phyloP scores from a whole-genome alignment of 2,113 vertebrate species.

The Gasterosteus aculeatus region DNA sequence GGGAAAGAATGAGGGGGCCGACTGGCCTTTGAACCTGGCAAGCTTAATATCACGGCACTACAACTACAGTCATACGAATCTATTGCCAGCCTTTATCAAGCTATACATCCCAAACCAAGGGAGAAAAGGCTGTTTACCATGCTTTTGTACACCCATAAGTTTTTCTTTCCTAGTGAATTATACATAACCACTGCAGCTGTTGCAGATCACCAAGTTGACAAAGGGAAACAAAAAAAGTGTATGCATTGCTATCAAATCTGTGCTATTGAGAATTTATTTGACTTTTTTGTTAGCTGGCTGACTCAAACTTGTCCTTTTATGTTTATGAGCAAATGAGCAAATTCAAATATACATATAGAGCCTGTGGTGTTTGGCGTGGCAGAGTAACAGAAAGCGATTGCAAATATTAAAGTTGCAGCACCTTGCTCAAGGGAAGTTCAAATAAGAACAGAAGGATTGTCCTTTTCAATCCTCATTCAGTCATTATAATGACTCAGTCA shows the following conservation, averaged over 20 bases:
- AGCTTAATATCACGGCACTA: conserved; percentile 10
- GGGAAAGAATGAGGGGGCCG: neutral
- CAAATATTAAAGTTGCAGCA: conserved; percentile 13
- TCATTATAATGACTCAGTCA: neutral
- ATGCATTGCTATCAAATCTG: conserved; percentile 39
- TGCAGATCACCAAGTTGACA: conserved; percentile 33
- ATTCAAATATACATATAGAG: conserved; percentile 58
- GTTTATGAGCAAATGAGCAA: conserved; percentile 33
- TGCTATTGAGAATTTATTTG: conserved; percentile 35
- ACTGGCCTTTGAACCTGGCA: conserved; percentile 24
- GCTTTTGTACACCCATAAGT: conserved; percentile 9
- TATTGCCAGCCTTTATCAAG: conserved; percentile 4
- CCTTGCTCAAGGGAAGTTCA: conserved; percentile 1
- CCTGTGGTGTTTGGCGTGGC: conserved; percentile 14
- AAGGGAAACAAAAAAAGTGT: conserved; percentile 21
- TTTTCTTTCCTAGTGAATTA: conserved; percentile 26
- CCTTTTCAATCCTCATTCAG: conserved; percentile 8
- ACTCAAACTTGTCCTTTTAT: conserved; percentile 23
- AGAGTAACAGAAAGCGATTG: neutral
- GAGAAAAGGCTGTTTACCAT: conserved; percentile 14
- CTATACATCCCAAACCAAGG: neutral
- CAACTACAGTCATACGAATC: neutral
- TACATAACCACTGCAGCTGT: neutral
- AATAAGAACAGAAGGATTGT: neutral
- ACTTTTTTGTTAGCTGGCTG: conserved; percentile 27